A percentile compares a stretch with the other conserved stretches of the same genome.
These are phyloP conservation scores for Zaprionus lachaisei DNA, from an alignment of 1,140 invertebrate genomes.

Conservation along the genomic window DNA sequence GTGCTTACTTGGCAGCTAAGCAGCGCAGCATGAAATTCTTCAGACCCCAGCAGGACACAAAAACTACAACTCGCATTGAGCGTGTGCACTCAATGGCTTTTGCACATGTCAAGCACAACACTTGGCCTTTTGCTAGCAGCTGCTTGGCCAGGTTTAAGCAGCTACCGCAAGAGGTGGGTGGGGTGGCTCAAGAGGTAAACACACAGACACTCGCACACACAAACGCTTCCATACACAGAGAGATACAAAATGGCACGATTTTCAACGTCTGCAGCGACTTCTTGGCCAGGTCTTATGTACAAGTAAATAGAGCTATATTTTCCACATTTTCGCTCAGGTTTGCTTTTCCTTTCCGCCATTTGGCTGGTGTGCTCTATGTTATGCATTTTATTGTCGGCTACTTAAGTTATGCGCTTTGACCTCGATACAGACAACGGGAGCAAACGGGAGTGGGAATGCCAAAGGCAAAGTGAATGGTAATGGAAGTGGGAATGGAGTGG, in stretches of 20 bases:
- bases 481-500: background rate
- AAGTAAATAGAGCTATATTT: slow-evolving; percentile 80
- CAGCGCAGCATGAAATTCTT: slow-evolving; percentile 71
- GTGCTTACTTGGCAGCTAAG: slow-evolving; percentile 10
- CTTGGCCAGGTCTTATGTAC: slow-evolving; percentile 67
- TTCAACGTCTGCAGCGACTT: slow-evolving; percentile 49
- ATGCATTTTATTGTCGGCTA: slow-evolving; percentile 83
- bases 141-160: slow-evolving; percentile 63
- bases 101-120: slow-evolving; percentile 77
- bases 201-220: slow-evolving; percentile 19
- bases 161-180: background rate
- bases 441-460: background rate
- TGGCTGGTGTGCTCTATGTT: slow-evolving; percentile 55
- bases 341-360: slow-evolving; percentile 30
- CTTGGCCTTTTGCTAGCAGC: slow-evolving; percentile 77
- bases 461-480: background rate
- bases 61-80: slow-evolving; percentile 45
- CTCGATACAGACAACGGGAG: slow-evolving; percentile 63
- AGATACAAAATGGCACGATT: slow-evolving; percentile 26
- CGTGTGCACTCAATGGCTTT: slow-evolving; percentile 41
- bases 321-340: slow-evolving; percentile 66
- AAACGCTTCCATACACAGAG: background rate
- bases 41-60: slow-evolving; percentile 53
- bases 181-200: slow-evolving; percentile 36
- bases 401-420: slow-evolving; percentile 83